A percentile compares a stretch with the other conserved stretches of the same genome.
Evolutionary conservation across 1,140 invertebrate species (phyloP).

Genomic region (Bicyclus anynana): DNA sequence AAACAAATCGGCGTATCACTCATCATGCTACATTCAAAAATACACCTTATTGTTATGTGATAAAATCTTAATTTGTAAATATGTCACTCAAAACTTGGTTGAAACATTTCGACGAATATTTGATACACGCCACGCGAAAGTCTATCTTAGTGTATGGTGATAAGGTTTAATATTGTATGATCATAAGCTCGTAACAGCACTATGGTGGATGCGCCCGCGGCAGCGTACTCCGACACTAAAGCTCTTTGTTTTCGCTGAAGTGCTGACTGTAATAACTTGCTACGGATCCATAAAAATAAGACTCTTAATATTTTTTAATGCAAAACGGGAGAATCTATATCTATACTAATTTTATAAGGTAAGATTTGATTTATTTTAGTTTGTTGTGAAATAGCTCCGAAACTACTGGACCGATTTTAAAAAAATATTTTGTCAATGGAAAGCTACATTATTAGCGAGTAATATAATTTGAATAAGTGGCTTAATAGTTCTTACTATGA

Average conservation of each 20-base stretch:
- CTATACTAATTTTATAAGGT: neutral
- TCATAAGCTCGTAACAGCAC: constrained; percentile 41
- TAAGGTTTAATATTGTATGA: constrained; percentile 55
- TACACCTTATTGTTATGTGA: constrained; percentile 46
- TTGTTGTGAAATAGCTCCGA: too few species aligned
- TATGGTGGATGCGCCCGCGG: constrained; percentile 44
- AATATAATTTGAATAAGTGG: too few species aligned
- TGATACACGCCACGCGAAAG: neutral
- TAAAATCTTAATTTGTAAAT: constrained; percentile 61
- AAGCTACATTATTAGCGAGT: too few species aligned
- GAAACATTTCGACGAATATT: constrained; percentile 1
- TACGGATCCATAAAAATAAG: constrained; percentile 69
- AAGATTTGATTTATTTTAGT: too few species aligned
- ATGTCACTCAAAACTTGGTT: neutral
- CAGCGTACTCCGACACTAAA: constrained; percentile 59
- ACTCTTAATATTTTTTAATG: constrained; percentile 72
- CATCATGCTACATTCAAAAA: constrained; percentile 32
- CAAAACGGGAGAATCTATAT: constrained; percentile 37
- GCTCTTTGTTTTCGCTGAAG: constrained; percentile 73
- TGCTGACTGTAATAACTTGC: constrained; percentile 74
- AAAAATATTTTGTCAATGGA: too few species aligned
- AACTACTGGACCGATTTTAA: too few species aligned
- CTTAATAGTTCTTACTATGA: too few species aligned
- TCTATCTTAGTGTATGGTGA: constrained; percentile 23
- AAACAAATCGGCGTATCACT: constrained; percentile 60